Evolutionary conservation across 2,113 vertebrate genomes (phyloP).

Genomic region (Arizona elegans): DNA sequence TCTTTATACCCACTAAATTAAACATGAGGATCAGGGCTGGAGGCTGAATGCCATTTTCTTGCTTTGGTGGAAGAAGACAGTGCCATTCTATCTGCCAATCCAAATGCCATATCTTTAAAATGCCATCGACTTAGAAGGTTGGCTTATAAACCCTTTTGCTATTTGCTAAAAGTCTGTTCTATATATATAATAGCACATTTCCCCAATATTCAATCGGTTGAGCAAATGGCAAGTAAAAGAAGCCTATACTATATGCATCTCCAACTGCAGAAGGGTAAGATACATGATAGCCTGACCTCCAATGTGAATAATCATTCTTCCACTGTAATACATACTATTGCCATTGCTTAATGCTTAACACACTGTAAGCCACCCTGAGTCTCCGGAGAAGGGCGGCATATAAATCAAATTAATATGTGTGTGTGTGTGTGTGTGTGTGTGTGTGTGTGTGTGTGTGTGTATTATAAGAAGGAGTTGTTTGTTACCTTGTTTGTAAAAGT

Average conservation of each 20-base stretch:
- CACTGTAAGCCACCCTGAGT: no score
- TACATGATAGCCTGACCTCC: conserved; percentile 51
- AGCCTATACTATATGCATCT: conserved; percentile 46
- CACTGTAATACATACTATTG: conserved; percentile 55
- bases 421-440: no score
- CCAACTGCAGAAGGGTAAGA: conserved; percentile 51
- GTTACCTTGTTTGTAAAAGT: conserved; percentile 23
- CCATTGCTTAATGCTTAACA: no score
- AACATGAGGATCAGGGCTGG: conserved; percentile 38
- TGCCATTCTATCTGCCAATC: conserved; percentile 46
- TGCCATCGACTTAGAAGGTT: conserved; percentile 29
- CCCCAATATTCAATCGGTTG: conserved; percentile 33
- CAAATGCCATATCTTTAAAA: conserved; percentile 53
- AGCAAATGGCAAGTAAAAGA: conserved; percentile 50
- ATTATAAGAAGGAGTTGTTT: conserved; percentile 47
- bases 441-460: no score
- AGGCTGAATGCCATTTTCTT: conserved; percentile 32
- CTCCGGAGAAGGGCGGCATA: no score
- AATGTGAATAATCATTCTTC: conserved; percentile 59
- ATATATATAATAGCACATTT: conserved; percentile 56
- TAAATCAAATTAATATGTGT: no score
- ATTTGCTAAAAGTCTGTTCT: conserved; percentile 59
- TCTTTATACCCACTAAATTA: conserved; percentile 56
- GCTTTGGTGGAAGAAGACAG: conserved; percentile 23
- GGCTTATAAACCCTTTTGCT: conserved; percentile 23